Percentiles rank a stretch among this genome's conserved stretches.
Evolutionary conservation across 2,113 vertebrate species (phyloP).

Genomic region (Symphodus melops): DNA sequence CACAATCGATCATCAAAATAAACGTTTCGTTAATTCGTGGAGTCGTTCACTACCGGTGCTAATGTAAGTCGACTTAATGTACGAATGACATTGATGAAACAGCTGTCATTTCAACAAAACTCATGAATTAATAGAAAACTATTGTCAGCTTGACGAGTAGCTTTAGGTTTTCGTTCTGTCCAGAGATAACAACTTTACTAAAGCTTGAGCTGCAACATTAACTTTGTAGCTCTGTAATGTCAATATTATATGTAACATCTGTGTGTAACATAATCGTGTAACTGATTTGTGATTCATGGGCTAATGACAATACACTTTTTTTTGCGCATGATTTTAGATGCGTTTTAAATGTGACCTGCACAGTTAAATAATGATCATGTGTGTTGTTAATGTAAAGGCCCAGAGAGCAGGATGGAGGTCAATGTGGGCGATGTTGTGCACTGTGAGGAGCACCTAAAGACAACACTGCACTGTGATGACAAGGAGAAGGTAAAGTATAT

Average conservation of each 20-base stretch:
- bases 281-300: too few relatives aligned
- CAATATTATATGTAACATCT: background rate
- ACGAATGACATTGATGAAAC: too few relatives aligned
- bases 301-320: too few relatives aligned
- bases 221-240: background rate
- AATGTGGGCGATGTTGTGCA: slow-evolving; percentile 14
- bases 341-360: too few relatives aligned
- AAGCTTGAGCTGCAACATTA: background rate
- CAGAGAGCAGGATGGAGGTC: slow-evolving; percentile 55
- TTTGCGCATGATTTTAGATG: too few relatives aligned
- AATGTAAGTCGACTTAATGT: background rate
- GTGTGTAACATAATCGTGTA: background rate
- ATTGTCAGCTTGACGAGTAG: background rate
- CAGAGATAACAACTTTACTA: background rate
- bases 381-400: background rate
- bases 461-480: slow-evolving; percentile 67
- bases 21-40: background rate
- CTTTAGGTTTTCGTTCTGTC: background rate
- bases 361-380: background rate
- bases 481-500: slow-evolving; percentile 70
- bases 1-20: slow-evolving; percentile 42
- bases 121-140: background rate
- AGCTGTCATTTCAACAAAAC: background rate
- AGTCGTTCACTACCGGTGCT: background rate
- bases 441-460: slow-evolving; percentile 69